Conservation (phyloP, 2,797 vertebrate genomes). For the Emys orbicularis region DNA sequence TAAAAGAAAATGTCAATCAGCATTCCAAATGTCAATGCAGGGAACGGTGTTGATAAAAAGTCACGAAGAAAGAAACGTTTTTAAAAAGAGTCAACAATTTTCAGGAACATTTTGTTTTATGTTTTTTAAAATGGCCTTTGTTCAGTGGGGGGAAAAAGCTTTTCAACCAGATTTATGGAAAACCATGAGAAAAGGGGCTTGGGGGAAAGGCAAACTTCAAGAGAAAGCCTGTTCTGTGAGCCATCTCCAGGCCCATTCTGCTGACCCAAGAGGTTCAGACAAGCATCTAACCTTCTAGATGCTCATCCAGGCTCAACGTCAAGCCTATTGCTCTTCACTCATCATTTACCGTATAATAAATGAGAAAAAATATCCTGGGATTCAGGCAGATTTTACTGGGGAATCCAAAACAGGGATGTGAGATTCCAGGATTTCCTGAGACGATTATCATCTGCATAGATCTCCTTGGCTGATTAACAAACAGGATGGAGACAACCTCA, state of each 20-base stretch:
- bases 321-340: not conserved
- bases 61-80: not conserved
- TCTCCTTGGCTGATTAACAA: not conserved
- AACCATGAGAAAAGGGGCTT: not conserved
- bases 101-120: not conserved
- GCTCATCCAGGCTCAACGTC: not conserved
- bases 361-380: not conserved
- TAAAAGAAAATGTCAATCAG: not conserved
- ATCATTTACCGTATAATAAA: not conserved
- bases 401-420: not conserved
- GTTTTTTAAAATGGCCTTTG: not conserved
- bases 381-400: not conserved
- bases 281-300: not conserved
- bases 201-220: not conserved
- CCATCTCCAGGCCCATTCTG: not conserved
- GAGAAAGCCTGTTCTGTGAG: not conserved
- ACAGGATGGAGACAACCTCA: not conserved
- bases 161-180: not conserved
- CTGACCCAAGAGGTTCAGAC: slow-evolving; percentile 22
- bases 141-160: not conserved
- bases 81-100: not conserved
- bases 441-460: not conserved
- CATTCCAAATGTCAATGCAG: not conserved
- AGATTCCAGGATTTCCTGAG: not conserved
- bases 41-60: not conserved